phyloP scores from a whole-genome alignment of 2,797 vertebrate genomes.

The Pachyuromys duprasi region DNA sequence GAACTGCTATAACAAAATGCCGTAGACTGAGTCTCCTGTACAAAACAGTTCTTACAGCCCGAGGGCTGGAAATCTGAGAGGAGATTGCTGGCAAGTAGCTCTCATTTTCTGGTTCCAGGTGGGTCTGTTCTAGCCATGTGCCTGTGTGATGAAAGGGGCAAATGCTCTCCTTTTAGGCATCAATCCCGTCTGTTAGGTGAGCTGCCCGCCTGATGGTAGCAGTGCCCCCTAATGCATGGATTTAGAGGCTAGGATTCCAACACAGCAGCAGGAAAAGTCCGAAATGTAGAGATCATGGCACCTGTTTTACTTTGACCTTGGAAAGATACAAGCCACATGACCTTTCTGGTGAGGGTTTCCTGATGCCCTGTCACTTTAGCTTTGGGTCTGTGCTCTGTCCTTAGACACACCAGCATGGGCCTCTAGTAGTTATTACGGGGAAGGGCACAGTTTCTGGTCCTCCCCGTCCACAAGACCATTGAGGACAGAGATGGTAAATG shows the following conservation, averaged over 20 bases:
- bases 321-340: background rate
- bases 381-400: background rate
- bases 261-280: background rate
- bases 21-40: background rate
- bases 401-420: background rate
- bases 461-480: background rate
- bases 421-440: background rate
- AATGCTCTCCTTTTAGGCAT: background rate
- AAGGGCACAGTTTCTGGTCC: background rate
- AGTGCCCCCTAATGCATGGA: background rate
- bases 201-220: background rate
- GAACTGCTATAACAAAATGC: background rate
- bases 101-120: background rate
- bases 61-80: background rate
- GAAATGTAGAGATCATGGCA: background rate
- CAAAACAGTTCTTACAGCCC: background rate
- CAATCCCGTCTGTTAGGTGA: background rate
- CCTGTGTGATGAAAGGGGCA: background rate
- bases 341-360: background rate
- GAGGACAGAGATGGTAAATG: background rate
- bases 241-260: background rate
- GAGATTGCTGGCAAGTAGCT: background rate
- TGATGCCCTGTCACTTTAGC: background rate
- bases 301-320: background rate
- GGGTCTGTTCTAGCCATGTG: background rate